Evolutionary conservation across 2,113 vertebrate genomes (phyloP), one percentile per base, ranked within the genome.

Genomic region (Cathartes aura): DNA sequence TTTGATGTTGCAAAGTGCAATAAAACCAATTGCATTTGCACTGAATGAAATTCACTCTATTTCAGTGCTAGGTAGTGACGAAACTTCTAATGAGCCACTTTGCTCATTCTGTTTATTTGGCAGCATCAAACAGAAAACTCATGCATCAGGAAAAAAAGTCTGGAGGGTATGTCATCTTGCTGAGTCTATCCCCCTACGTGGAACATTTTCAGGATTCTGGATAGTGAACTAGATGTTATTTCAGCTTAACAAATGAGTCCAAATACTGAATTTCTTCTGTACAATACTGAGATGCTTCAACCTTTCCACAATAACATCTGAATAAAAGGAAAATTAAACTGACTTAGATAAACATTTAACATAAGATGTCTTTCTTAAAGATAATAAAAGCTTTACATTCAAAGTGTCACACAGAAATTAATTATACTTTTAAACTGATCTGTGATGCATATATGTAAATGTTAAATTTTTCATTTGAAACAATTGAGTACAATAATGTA

Each of bases 11-110:
- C 53, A 60, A 93, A 95, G 27, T 60, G 27, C 66, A 82, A 68
- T 87, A 89, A 95, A 96, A 68, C n/a, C 40, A 72, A 63, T 40
- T n/a, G 42, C 40, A 36, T 89, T 89, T 95, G 66, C 43, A 68
- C 48, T 21, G 53, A 96, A 74, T 58, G 18, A 90, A 90, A 91
- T 63, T 74, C 24, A 52, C 9, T 89, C 38, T 58, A 63, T 93
- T 92, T 87, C 22, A 2, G 13, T 52, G 22, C 48, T 66, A 76
- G 53, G 60, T 55, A 66, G 55, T 89, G 94, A 63, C 3, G 4
- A 79, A 94, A 93, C 43, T 93, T 87, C 53, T 94, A 95, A 96
- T 89, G 87, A 96, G 40, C 34, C 52, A 62, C 68, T 96, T 79
- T 38, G 4, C 47, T 87, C 47, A 14, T 87, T 89, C 81, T 67